Percentiles rank a stretch among this genome's conserved stretches.
Evolutionary conservation across 2,113 vertebrate species (phyloP).

Genomic region (Cyprinodon brontotheroides): DNA sequence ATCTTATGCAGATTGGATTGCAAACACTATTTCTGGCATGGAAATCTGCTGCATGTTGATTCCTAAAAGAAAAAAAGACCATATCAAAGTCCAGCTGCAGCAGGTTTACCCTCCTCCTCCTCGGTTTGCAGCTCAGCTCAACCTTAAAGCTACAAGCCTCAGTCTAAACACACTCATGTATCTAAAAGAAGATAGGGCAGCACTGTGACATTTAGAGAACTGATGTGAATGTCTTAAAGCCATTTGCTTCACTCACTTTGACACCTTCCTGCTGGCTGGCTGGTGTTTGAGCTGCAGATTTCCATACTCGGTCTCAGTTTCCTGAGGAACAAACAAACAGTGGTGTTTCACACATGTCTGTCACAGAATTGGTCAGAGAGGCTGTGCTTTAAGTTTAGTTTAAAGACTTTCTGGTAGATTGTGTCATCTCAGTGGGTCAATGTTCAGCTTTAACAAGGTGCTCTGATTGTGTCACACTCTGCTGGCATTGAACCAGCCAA

Average conservation of each 20-base stretch:
- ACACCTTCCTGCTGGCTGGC: conserved; percentile 82
- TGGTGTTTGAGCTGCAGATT: conserved; percentile 85
- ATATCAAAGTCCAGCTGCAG: conserved; percentile 10
- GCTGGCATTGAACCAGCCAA: neutral
- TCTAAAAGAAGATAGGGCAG: conserved; percentile 24
- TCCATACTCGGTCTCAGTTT: conserved; percentile 87
- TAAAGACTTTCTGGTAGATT: neutral
- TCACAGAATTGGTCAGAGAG: conserved; percentile 6
- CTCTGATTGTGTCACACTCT: conserved; percentile 46
- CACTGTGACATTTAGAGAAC: conserved; percentile 36
- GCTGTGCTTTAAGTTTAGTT: conserved; percentile 6
- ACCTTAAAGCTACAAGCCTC: conserved; percentile 32
- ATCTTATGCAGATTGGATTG: too few species aligned
- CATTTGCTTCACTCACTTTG: conserved; percentile 83
- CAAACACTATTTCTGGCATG: neutral
- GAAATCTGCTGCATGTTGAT: neutral
- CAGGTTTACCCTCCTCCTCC: neutral
- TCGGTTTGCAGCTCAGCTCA: conserved; percentile 1
- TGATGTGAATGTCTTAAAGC: conserved; percentile 2
- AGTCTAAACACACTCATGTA: neutral
- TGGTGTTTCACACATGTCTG: conserved; percentile 13
- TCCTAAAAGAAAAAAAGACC: neutral
- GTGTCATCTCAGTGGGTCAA: conserved; percentile 46
- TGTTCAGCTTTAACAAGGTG: conserved; percentile 35
- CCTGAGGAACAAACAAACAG: conserved; percentile 55